phyloP scores from a whole-genome alignment of 2,797 vertebrate species.

The Silurus lanzhouensis region DNA sequence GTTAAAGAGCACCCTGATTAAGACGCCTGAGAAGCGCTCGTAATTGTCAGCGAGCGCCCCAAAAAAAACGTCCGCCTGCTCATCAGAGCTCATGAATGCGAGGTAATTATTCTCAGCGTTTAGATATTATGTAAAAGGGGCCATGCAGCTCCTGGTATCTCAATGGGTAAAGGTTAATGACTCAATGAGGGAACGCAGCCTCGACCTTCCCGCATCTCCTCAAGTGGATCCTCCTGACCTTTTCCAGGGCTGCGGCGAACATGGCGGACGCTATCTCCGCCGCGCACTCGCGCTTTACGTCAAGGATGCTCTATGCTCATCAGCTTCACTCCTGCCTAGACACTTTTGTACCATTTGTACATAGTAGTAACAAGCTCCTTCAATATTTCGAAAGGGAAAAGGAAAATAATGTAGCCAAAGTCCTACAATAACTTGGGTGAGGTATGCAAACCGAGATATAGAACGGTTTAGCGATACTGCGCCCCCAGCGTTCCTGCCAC shows the following conservation, averaged over 20 bases:
- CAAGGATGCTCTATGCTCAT: constrained; percentile 46
- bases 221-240: constrained; percentile 55
- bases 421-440: no score
- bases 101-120: constrained; percentile 54
- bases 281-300: constrained; percentile 32
- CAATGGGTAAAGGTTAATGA: constrained; percentile 75
- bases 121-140: constrained; percentile 46
- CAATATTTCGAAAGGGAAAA: background rate
- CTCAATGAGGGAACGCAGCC: constrained; percentile 63
- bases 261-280: constrained; percentile 36
- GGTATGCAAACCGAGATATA: no score
- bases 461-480: no score
- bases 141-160: constrained; percentile 40
- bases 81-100: constrained; percentile 59
- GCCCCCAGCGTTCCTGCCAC: no score
- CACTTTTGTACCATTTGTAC: no score
- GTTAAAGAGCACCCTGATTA: constrained; percentile 55
- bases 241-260: constrained; percentile 28
- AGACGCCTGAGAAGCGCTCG: constrained; percentile 31
- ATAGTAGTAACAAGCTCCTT: background rate
- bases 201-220: constrained; percentile 52
- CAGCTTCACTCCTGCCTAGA: constrained; percentile 10
- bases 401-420: no score
- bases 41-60: constrained; percentile 46
- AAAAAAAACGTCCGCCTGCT: constrained; percentile 45